A percentile compares a stretch with the other conserved stretches of the same genome.
Evolutionary conservation across 2,113 vertebrate genomes (phyloP).

Genomic region (Ploceus nigricollis): DNA sequence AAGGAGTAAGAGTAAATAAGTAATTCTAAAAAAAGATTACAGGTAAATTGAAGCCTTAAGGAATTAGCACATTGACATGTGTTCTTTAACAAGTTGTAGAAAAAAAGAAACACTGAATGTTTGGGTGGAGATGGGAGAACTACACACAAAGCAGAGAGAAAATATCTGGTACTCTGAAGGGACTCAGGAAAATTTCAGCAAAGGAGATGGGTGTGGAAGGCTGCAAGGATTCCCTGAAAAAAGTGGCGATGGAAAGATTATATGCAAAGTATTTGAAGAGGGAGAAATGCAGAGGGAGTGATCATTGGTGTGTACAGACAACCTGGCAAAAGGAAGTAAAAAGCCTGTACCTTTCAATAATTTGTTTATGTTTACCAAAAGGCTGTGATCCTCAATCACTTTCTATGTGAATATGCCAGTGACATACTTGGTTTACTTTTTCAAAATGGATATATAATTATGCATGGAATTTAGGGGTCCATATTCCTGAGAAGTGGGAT

Average conservation of each 20-base stretch:
- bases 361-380: background rate
- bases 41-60: background rate
- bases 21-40: background rate
- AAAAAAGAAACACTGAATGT: background rate
- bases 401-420: background rate
- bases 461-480: background rate
- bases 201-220: background rate
- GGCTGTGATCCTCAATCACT: background rate
- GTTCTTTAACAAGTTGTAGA: background rate
- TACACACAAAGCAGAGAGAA: background rate
- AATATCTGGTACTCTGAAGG: background rate
- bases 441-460: background rate
- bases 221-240: background rate
- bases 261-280: background rate
- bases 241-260: background rate
- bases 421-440: background rate
- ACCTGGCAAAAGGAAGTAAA: background rate
- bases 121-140: background rate
- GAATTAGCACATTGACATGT: background rate
- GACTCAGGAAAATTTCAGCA: background rate
- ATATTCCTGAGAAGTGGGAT: background rate
- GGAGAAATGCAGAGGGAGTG: background rate
- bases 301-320: background rate
- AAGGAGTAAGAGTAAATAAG: background rate
- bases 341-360: background rate